Evolutionary conservation across 2,797 vertebrate genomes (phyloP), one percentile per base, ranked within the genome.

Genomic region (Sebastes aleutianus): DNA sequence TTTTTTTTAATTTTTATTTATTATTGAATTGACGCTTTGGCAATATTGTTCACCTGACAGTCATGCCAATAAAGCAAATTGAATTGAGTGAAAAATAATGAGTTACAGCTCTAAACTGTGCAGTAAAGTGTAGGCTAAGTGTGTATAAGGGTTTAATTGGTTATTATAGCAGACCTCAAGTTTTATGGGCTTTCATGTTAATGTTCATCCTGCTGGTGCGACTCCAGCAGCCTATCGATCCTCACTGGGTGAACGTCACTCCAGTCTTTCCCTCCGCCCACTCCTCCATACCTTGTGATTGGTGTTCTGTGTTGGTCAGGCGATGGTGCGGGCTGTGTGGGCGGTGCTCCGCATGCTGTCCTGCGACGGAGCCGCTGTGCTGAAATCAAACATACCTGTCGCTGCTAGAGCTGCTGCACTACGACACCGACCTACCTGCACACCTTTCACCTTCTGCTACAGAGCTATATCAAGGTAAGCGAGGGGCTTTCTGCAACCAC

Each of bases 251-350:
- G 0, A 3, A 10, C 0, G 59, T 81, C 57, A 9, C 5, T 74
- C 84, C 91, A 16, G 0, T 2, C 82, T 71, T 94, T 85, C 1
- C 4, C 4, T 0, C 0, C 89, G 64, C 9, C 89, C 78, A 0
- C 18, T 1, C 13, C 77, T n/a, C 9, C 76, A 36, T 3, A 3
- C 47, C 61, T 20, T 71, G 70, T 95, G 94, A 96, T 96, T 96
- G 95, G 95, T 86, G 73, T 72, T 59, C 26, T 74, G 32, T 36
- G 64, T 54, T 8, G 63, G 86, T 95, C 92, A 93, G 88, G 87
- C 90, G 81, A 96, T 96, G 95, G 94, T 78, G 91, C 89, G 94
- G 87, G 64, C 27, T 1, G 20, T 95, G 77, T 91, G 95, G 95
- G 95, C 92, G 94, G 94, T 53, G 85, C 92, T 95, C 1, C 89